phyloP scores from a whole-genome alignment of 2,113 vertebrate genomes.

The Trichechus manatus region DNA sequence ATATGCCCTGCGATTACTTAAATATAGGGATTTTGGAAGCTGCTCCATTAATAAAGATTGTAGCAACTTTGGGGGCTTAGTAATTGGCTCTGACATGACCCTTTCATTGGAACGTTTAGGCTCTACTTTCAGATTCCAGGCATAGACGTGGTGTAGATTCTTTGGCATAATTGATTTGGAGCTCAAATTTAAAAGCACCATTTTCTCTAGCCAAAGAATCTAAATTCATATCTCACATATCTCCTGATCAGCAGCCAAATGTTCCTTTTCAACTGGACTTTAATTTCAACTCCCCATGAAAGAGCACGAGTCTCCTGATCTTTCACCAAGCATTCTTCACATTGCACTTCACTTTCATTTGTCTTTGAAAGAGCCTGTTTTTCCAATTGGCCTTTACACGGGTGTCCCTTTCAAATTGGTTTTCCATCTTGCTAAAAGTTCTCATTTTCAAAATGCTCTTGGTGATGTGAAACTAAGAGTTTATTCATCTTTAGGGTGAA shows the following conservation, averaged over 20 bases:
- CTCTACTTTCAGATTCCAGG: constrained; percentile 60
- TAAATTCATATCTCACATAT: constrained; percentile 61
- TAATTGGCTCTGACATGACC: constrained; percentile 21
- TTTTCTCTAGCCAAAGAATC: constrained; percentile 64
- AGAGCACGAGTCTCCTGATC: constrained; percentile 24
- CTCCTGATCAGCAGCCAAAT: constrained; percentile 54
- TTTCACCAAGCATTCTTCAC: constrained; percentile 17
- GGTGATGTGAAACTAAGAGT: constrained; percentile 38
- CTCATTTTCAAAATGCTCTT: constrained; percentile 53
- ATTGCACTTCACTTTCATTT: constrained; percentile 13
- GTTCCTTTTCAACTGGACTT: constrained; percentile 71
- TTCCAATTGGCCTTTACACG: not conserved
- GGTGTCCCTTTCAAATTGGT: constrained; percentile 1
- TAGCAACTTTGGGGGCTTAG: constrained; percentile 25
- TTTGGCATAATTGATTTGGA: constrained; percentile 53
- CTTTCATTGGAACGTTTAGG: constrained; percentile 67
- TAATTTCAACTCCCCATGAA: constrained; percentile 55
- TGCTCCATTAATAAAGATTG: constrained; percentile 39
- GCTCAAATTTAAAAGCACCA: constrained; percentile 66
- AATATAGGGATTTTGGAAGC: constrained; percentile 40
- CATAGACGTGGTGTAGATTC: constrained; percentile 52
- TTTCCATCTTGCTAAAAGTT: constrained; percentile 11
- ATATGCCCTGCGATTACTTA: constrained; percentile 18
- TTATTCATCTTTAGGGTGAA: constrained; percentile 39
- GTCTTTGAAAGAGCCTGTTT: constrained; percentile 55